Conservation (phyloP, 2,888 invertebrate species). For the Caenorhabditis wallacei region DNA sequence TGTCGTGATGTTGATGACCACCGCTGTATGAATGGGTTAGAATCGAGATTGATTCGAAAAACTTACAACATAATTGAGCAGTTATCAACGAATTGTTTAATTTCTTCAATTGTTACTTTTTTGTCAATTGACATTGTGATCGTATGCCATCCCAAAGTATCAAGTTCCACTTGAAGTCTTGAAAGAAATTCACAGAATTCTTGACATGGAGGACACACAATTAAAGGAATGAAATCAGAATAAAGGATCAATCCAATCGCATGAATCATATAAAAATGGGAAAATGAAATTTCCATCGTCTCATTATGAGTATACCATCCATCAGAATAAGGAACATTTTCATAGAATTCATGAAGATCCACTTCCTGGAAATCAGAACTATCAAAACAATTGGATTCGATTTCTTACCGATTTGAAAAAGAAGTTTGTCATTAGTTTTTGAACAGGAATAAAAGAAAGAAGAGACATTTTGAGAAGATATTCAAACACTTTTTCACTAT, state of each 20-base stretch:
- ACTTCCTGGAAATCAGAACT: not conserved
- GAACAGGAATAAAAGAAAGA: conserved; percentile 31
- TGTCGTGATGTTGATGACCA: conserved; percentile 32
- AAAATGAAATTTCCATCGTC: conserved; percentile 1
- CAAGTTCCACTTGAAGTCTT: conserved; percentile 38
- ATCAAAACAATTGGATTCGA: not conserved
- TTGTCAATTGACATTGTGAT: conserved; percentile 52
- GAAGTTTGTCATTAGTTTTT: conserved; percentile 3
- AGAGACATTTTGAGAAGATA: conserved; percentile 31
- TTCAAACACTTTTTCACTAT: conserved; percentile 43
- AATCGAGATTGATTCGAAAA: not conserved
- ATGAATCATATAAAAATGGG: conserved; percentile 52
- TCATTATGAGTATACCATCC: conserved; percentile 50
- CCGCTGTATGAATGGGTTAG: conserved; percentile 21
- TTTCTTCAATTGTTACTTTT: conserved; percentile 48
- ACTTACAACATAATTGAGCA: conserved; percentile 64
- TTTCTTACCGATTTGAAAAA: conserved; percentile 36
- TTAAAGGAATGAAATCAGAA: conserved; percentile 54
- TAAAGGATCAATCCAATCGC: conserved; percentile 27
- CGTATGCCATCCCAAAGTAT: conserved; percentile 54
- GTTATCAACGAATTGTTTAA: conserved; percentile 43
- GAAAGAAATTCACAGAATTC: conserved; percentile 36
- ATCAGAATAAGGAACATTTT: conserved; percentile 35
- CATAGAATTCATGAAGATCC: conserved; percentile 24
- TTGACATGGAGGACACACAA: conserved; percentile 30